Conservation (phyloP, 2,888 invertebrate genomes). For the Acanthosepion esculentum region DNA sequence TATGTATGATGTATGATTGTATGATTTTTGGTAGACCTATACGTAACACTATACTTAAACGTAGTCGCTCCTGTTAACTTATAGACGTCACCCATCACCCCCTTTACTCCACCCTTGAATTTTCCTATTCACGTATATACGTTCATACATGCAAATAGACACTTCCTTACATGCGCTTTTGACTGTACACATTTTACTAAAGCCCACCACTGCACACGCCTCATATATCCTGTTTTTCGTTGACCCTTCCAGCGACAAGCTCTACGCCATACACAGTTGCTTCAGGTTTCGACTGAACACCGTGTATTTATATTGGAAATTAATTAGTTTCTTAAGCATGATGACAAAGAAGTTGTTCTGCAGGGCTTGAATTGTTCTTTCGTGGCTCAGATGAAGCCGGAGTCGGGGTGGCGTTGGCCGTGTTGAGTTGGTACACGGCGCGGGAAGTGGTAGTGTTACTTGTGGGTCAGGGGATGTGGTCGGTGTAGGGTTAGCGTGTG, state of each 20-base stretch:
- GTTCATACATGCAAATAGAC: not conserved
- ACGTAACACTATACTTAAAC: not conserved
- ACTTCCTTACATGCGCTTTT: not conserved
- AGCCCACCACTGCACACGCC: not conserved
- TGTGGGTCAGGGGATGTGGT: not conserved
- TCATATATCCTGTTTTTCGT: conserved; percentile 4
- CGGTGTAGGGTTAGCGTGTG: not conserved
- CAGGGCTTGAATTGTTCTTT: not conserved
- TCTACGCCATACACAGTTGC: not conserved
- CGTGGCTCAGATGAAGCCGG: not conserved
- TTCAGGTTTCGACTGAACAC: conserved; percentile 17
- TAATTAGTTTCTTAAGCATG: not conserved
- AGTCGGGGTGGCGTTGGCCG: too few species aligned
- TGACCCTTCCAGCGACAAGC: not conserved
- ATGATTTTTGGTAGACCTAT: not conserved
- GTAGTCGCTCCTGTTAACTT: not conserved
- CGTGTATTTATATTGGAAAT: conserved; percentile 4
- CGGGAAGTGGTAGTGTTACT: not conserved
- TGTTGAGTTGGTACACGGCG: not conserved
- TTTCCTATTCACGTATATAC: not conserved
- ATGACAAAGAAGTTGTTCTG: conserved; percentile 8
- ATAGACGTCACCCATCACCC: not conserved
- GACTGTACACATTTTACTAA: not conserved
- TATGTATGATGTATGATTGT: too few species aligned
- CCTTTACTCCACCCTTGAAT: too few species aligned